Evolutionary conservation across 2,888 invertebrate species (phyloP).

Genomic region (Drosophila peninsularis): DNA sequence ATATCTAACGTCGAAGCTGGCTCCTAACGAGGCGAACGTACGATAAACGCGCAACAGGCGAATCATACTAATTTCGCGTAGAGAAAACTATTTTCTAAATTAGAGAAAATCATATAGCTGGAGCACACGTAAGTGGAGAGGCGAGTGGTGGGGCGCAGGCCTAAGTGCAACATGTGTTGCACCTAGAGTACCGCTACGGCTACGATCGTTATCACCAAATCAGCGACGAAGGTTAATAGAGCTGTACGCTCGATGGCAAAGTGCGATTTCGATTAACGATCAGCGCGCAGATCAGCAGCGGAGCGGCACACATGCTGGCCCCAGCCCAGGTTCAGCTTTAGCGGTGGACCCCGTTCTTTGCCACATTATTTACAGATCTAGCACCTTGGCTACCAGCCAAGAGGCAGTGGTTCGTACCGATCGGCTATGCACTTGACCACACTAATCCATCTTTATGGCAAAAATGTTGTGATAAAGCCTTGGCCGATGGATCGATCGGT

Average conservation of each 20-base stretch:
- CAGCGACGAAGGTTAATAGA: conserved; percentile 83
- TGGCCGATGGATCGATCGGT: conserved; percentile 40
- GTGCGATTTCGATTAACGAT: conserved; percentile 64
- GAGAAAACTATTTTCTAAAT: conserved; percentile 73
- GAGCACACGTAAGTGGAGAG: conserved; percentile 20
- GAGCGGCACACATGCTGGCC: conserved; percentile 74
- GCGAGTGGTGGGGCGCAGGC: neutral
- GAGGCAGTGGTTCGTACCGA: conserved; percentile 22
- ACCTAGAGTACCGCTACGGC: conserved; percentile 73
- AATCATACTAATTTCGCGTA: conserved; percentile 69
- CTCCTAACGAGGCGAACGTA: conserved; percentile 58
- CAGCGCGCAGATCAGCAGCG: conserved; percentile 30
- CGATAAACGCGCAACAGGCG: conserved; percentile 48
- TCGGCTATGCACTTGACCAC: conserved; percentile 74
- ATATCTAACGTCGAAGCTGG: neutral
- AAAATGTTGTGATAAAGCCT: conserved; percentile 74
- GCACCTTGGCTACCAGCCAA: conserved; percentile 67
- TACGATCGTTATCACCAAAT: conserved; percentile 85
- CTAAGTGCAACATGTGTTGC: conserved; percentile 77
- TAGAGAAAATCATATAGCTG: conserved; percentile 69
- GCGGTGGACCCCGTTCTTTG: conserved; percentile 39
- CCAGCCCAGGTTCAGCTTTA: conserved; percentile 18
- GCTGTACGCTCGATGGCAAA: conserved; percentile 65
- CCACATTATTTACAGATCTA: conserved; percentile 80
- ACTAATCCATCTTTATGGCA: conserved; percentile 70